Base-by-base conservation (phyloP, 1,140 invertebrate genomes). In the Helicoverpa zea region DNA sequence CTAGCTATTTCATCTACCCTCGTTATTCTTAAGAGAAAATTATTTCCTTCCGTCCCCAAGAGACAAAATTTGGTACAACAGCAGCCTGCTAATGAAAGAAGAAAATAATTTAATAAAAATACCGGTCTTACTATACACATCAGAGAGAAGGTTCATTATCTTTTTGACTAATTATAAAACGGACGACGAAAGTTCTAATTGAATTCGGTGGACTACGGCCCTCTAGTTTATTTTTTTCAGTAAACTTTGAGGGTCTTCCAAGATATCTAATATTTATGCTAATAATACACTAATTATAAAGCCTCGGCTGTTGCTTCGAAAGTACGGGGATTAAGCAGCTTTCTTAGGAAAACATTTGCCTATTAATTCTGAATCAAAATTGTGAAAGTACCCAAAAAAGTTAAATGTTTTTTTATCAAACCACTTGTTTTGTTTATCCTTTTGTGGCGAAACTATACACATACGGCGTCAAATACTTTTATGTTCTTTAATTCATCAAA, bases 251-350 rank as follows among this genome's bases (percentile, higher is more conserved):
- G 61, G 12, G 35, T 30, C 63, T 30, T 18, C 52, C 52, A 68
- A 13, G 61, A 43, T 68, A n/a, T 72, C 47, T 82, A 79, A 82
- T 82, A 82, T 82, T 63, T 82, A 82, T 82, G 81, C 72, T 79
- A 82, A 82, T 85, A 82, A 77, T 80, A 83, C 81, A 82, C 78
- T 86, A 85, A 87, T 84, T 87, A 84, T 80, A 81, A 54, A 78
- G 70, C 63, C 59, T 82, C 68, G 30, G 80, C 72, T 73, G 66
- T 80, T 72, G 64, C 66, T 73, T 58, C 64, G 80, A 47, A 54
- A 79, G 64, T 80, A 84, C 78, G 61, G 58, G 49, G 80, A 70
- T 54, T 82, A 79, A 84, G 9, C 35, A 43, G 35, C 35, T 43
- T 43, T 43, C 35, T 43, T 43, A 43, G 35, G 5, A 35, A 43